Percentiles rank a stretch among this genome's conserved stretches.
These are phyloP conservation scores for Phalera bucephala DNA, from an alignment of 2,888 invertebrate genomes.

Conservation along the genomic window DNA sequence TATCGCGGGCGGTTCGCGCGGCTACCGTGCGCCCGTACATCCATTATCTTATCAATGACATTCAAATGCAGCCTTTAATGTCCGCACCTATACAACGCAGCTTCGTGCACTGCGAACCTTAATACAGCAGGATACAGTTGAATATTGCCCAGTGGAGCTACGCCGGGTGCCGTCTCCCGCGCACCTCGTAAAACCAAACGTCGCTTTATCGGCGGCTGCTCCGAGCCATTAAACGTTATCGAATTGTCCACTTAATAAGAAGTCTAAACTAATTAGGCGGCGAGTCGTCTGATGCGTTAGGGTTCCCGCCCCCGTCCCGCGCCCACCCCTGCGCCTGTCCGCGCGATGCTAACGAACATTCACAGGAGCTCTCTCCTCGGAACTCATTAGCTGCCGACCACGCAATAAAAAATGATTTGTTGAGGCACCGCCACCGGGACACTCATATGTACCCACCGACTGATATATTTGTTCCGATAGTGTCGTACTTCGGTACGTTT, in stretches of 20 bases:
- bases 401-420: constrained; percentile 7
- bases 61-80: constrained; percentile 45
- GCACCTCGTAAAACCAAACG: constrained; percentile 44
- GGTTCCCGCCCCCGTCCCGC: neutral
- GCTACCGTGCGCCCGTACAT: constrained; percentile 14
- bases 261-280: constrained; percentile 55
- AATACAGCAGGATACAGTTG: constrained; percentile 4
- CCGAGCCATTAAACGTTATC: constrained; percentile 52
- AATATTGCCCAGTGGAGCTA: neutral
- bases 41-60: constrained; percentile 57
- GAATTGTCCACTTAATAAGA: constrained; percentile 46
- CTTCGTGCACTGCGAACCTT: constrained; percentile 5
- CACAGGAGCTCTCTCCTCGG: neutral
- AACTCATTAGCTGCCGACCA: neutral
- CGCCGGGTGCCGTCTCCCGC: constrained; percentile 8
- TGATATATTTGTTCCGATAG: neutral
- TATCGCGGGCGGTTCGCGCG: constrained; percentile 15
- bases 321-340: neutral
- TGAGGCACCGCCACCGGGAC: neutral
- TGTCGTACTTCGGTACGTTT: neutral
- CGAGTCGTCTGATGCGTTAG: constrained; percentile 16
- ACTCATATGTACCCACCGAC: neutral
- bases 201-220: constrained; percentile 37
- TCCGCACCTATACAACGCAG: constrained; percentile 14
- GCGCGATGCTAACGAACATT: neutral